These are phyloP conservation scores for Chloroclysta siterata DNA, from an alignment of 2,888 invertebrate genomes.

Conservation along the genomic window DNA sequence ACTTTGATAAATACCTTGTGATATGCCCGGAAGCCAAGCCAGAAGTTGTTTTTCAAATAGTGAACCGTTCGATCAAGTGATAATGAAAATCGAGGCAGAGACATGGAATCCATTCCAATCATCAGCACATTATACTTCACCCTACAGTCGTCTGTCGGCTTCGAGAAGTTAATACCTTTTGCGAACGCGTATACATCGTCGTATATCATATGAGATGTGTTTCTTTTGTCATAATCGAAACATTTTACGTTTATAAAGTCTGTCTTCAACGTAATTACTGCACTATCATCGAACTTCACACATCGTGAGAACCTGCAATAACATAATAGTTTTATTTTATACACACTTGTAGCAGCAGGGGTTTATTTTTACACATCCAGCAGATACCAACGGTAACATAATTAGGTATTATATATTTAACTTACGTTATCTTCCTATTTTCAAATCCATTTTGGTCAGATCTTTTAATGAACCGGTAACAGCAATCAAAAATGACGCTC, in stretches of 20 bases:
- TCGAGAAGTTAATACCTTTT: constrained; percentile 72
- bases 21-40: constrained; percentile 90
- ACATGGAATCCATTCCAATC: constrained; percentile 94
- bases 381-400: background rate
- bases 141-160: constrained; percentile 41
- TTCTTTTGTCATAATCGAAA: constrained; percentile 55
- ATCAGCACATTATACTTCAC: constrained; percentile 86
- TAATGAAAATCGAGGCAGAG: constrained; percentile 90
- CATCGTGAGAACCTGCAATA: constrained; percentile 64
- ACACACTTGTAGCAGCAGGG: background rate
- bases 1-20: constrained; percentile 80
- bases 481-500: constrained; percentile 58
- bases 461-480: constrained; percentile 60
- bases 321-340: background rate
- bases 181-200: constrained; percentile 74
- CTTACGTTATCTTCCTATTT: constrained; percentile 49
- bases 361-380: background rate
- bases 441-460: constrained; percentile 39
- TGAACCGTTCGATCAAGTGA: constrained; percentile 90
- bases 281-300: constrained; percentile 53
- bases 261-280: constrained; percentile 56
- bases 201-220: constrained; percentile 60
- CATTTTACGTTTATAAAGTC: constrained; percentile 72
- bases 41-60: constrained; percentile 88
- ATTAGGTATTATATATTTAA: background rate